These are phyloP conservation scores for Mylabris sibirica DNA, from an alignment of 2,888 invertebrate genomes.

Conservation along the genomic window DNA sequence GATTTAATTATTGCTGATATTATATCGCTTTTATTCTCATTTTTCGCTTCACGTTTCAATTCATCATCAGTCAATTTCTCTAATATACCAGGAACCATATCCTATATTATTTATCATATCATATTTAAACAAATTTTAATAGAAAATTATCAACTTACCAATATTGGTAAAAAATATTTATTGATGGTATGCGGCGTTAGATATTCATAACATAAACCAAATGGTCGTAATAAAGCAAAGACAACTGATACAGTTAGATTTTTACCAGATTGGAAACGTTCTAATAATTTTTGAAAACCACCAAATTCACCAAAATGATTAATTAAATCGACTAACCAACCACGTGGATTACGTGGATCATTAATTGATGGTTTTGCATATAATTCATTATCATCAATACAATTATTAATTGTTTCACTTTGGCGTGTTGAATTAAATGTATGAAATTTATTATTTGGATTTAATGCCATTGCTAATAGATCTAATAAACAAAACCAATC, in stretches of 20 bases:
- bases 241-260: conserved; percentile 79
- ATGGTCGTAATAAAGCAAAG: conserved; percentile 84
- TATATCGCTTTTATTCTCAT: conserved; percentile 95
- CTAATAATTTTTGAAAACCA: conserved; percentile 86
- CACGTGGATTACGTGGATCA: conserved; percentile 86
- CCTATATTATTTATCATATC: conserved; percentile 54
- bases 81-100: conserved; percentile 87
- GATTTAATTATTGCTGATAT: conserved; percentile 94
- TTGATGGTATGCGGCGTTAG: conserved; percentile 89
- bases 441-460: conserved; percentile 96
- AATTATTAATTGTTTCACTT: conserved; percentile 74
- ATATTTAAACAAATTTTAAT: too few relatives aligned
- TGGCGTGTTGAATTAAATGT: conserved; percentile 81
- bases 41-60: conserved; percentile 93
- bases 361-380: conserved; percentile 74
- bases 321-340: conserved; percentile 96
- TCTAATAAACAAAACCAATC: conserved; percentile 94
- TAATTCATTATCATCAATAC: conserved; percentile 74
- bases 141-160: conserved; percentile 53
- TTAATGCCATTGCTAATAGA: conserved; percentile 90
- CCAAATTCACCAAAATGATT: conserved; percentile 91
- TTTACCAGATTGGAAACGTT: conserved; percentile 80
- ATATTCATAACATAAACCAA: conserved; percentile 91
- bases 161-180: conserved; percentile 90
- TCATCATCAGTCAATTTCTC: conserved; percentile 95